A percentile compares a stretch with the other conserved stretches of the same genome.
Evolutionary conservation across 1,140 invertebrate genomes (phyloP).

Genomic region (Cyphomyrmex costatus): DNA sequence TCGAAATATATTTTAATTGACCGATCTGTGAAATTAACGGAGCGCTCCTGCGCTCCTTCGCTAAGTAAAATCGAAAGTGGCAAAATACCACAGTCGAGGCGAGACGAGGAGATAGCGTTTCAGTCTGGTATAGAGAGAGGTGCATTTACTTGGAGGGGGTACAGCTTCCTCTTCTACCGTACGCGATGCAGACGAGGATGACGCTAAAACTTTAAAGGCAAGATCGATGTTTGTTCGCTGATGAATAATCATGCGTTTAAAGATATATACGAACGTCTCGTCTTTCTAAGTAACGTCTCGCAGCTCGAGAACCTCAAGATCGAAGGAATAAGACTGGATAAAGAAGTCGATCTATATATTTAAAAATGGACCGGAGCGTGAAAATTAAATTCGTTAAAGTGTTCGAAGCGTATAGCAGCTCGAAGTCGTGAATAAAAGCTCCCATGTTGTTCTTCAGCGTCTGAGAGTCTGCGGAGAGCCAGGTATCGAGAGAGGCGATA

Average conservation of each 20-base stretch:
- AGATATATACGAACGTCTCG: not conserved
- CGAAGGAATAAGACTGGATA: not conserved
- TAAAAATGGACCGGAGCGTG: slow-evolving; percentile 27
- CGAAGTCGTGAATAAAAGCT: slow-evolving; percentile 42
- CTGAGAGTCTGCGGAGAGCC: not conserved
- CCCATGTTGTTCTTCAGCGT: not conserved
- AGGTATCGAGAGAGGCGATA: not conserved
- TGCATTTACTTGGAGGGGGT: slow-evolving; percentile 6
- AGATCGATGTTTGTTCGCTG: slow-evolving; percentile 7
- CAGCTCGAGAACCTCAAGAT: not conserved
- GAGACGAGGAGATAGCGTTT: slow-evolving; percentile 38
- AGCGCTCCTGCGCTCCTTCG: not conserved
- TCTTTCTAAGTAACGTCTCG: not conserved
- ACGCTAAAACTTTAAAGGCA: not conserved
- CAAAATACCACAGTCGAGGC: slow-evolving; percentile 46
- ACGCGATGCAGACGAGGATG: not conserved
- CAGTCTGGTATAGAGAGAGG: slow-evolving; percentile 15
- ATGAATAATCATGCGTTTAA: slow-evolving; percentile 22
- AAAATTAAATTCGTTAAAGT: slow-evolving; percentile 37
- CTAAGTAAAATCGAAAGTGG: slow-evolving; percentile 70
- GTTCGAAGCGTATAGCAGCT: slow-evolving; percentile 2
- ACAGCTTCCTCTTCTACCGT: not conserved
- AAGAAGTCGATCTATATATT: slow-evolving; percentile 3
- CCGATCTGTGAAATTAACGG: slow-evolving; percentile 42
- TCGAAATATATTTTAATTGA: slow-evolving; percentile 8